phyloP scores from a whole-genome alignment of 2,888 invertebrate genomes.

The Ryuthela nishihirai region DNA sequence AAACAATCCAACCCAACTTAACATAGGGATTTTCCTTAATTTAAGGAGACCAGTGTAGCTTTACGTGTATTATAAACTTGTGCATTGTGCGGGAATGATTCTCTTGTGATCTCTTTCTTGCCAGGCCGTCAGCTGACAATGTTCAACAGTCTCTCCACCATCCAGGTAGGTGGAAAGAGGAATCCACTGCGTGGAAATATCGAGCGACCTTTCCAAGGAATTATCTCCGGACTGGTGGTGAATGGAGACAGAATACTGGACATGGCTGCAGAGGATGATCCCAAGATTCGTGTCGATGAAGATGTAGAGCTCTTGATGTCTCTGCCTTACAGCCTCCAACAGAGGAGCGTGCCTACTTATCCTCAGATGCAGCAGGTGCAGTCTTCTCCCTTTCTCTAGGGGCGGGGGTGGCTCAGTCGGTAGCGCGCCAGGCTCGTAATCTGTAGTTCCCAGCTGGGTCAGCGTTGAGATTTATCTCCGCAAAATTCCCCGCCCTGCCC shows the following conservation, averaged over 20 bases:
- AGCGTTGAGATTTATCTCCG: too few species aligned
- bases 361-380: slow-evolving; percentile 5
- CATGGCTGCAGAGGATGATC: slow-evolving; percentile 71
- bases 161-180: slow-evolving; percentile 82
- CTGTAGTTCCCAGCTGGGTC: too few species aligned
- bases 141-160: slow-evolving; percentile 86
- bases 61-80: too few species aligned
- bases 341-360: slow-evolving; percentile 17
- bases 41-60: too few species aligned
- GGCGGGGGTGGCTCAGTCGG: too few species aligned
- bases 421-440: too few species aligned
- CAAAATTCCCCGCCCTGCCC: too few species aligned
- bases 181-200: slow-evolving; percentile 63
- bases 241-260: slow-evolving; percentile 82
- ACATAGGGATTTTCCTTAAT: too few species aligned
- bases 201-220: slow-evolving; percentile 77
- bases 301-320: slow-evolving; percentile 63
- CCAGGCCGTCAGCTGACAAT: slow-evolving; percentile 72
- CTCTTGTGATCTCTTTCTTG: not conserved
- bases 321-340: slow-evolving; percentile 31
- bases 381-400: too few species aligned
- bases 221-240: slow-evolving; percentile 84
- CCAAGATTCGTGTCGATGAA: slow-evolving; percentile 70
- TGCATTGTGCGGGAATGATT: too few species aligned
- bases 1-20: too few species aligned